Evolutionary conservation across 2,113 vertebrate species (phyloP).

Genomic region (Heterocephalus glaber): DNA sequence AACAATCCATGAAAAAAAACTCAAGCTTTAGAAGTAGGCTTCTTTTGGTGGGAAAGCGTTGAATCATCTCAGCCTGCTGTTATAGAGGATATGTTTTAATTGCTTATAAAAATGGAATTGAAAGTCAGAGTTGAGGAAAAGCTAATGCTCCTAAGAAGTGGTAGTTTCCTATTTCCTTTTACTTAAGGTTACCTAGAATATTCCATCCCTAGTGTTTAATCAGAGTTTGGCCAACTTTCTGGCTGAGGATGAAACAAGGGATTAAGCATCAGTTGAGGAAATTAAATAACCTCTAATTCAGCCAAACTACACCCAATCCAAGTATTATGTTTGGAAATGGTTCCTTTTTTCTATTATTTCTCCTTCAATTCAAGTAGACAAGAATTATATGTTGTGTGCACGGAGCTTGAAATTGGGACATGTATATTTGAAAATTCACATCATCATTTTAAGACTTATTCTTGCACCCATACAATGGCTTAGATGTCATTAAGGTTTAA

Average conservation of each 20-base stretch:
- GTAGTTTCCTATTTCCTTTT: neutral
- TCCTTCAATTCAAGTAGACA: neutral
- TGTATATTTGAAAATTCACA: neutral
- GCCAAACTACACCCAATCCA: neutral
- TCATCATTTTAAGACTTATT: neutral
- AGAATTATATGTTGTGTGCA: neutral
- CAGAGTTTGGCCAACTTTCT: neutral
- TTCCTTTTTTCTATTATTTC: neutral
- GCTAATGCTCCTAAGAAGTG: neutral
- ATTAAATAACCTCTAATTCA: neutral
- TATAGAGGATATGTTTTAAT: conserved; percentile 10
- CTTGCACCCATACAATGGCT: neutral
- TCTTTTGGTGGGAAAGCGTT: neutral
- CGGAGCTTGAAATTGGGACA: neutral
- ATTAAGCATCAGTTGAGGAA: neutral
- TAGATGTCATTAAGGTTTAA: neutral
- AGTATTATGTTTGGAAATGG: neutral
- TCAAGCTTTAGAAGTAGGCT: neutral
- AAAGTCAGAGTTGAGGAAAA: neutral
- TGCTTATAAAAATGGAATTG: neutral
- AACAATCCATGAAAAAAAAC: neutral
- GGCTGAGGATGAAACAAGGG: neutral
- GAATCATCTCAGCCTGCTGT: neutral
- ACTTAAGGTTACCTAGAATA: neutral
- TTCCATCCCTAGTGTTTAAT: neutral